Conservation (phyloP, 2,797 vertebrate species). For the Poecilia picta region DNA sequence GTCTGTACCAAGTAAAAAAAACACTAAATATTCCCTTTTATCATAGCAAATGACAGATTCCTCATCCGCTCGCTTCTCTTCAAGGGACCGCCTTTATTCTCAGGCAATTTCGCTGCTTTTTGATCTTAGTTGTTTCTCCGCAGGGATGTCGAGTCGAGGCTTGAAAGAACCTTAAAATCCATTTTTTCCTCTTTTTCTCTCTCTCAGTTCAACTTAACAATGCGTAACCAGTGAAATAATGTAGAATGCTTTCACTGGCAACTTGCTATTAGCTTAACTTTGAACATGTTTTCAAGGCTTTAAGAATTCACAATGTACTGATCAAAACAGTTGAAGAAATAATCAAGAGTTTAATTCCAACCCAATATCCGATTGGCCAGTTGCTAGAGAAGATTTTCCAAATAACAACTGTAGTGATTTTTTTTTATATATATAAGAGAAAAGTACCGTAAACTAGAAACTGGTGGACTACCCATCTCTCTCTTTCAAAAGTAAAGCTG, state of each 20-base stretch:
- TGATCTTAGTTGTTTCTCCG: conserved; percentile 59
- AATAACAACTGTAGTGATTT: neutral
- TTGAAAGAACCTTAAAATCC: conserved; percentile 63
- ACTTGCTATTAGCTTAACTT: neutral
- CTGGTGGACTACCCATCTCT: neutral
- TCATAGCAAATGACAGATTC: conserved; percentile 63
- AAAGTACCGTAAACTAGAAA: neutral
- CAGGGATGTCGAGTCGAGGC: conserved; percentile 36
- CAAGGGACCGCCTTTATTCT: conserved; percentile 62
- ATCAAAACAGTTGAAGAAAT: neutral
- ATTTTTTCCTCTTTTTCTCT: conserved; percentile 40
- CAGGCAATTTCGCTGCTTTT: conserved; percentile 62
- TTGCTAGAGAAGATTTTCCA: neutral
- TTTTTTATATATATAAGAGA: too few relatives aligned
- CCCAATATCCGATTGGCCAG: neutral
- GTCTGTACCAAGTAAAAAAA: conserved; percentile 33
- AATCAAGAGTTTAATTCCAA: neutral
- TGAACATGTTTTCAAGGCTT: neutral
- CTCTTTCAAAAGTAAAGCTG: neutral
- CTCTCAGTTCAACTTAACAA: conserved; percentile 39
- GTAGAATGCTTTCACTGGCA: neutral
- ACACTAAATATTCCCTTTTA: conserved; percentile 65
- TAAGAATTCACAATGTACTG: neutral
- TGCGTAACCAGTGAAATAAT: conserved; percentile 11
- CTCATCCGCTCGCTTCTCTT: conserved; percentile 50